Evolutionary conservation across 2,797 vertebrate species (phyloP).

Genomic region (Lutjanus campechanus): DNA sequence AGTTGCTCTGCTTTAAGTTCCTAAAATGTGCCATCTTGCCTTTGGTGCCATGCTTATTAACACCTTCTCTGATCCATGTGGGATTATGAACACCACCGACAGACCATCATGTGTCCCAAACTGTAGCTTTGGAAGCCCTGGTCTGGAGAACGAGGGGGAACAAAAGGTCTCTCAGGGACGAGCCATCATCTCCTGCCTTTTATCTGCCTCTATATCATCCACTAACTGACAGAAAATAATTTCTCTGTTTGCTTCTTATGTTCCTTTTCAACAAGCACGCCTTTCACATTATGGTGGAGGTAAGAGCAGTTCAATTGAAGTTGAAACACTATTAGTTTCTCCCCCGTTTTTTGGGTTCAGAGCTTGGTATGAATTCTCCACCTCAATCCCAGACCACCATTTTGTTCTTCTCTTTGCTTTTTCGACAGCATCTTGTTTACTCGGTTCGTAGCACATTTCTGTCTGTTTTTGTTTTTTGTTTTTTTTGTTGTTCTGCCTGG

Average conservation of each 20-base stretch:
- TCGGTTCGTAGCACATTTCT: slow-evolving; percentile 41
- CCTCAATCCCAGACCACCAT: slow-evolving; percentile 68
- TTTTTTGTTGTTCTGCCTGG: slow-evolving; percentile 53
- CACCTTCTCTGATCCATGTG: neutral
- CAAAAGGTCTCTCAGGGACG: slow-evolving; percentile 33
- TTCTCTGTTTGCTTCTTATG: slow-evolving; percentile 86
- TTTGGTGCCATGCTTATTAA: slow-evolving; percentile 35
- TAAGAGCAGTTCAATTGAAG: slow-evolving; percentile 91
- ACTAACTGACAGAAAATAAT: slow-evolving; percentile 88
- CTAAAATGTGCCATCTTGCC: slow-evolving; percentile 12
- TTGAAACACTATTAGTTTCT: slow-evolving; percentile 64
- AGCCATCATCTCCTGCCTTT: slow-evolving; percentile 42
- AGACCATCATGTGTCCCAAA: slow-evolving; percentile 2
- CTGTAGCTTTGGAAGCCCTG: slow-evolving; percentile 8
- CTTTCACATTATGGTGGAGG: slow-evolving; percentile 99
- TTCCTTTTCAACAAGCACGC: slow-evolving; percentile 92
- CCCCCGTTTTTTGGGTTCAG: slow-evolving; percentile 60
- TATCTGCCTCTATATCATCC: slow-evolving; percentile 83
- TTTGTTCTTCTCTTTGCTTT: slow-evolving; percentile 58
- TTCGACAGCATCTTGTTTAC: slow-evolving; percentile 56
- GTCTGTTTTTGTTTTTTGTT: slow-evolving; percentile 23
- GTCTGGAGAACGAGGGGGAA: slow-evolving; percentile 26
- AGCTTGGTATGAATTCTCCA: slow-evolving; percentile 68
- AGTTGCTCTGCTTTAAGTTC: slow-evolving; percentile 28
- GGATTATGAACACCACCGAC: neutral